Percentiles rank a stretch among this genome's conserved stretches.
Evolutionary conservation across 2,888 invertebrate genomes (phyloP).

Genomic region (Meliscaeva auricollis): DNA sequence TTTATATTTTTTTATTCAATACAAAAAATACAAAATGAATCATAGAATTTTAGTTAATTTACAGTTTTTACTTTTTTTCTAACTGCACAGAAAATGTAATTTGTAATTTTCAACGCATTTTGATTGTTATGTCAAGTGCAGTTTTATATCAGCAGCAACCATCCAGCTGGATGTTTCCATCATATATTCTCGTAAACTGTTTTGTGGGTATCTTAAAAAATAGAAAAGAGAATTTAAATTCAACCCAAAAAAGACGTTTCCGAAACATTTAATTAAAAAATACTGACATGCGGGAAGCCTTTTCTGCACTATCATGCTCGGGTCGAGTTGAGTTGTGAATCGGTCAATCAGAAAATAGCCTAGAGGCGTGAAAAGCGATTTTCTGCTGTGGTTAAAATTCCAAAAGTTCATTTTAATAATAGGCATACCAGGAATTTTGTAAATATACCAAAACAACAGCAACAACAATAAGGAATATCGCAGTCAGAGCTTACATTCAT

Average conservation of each 20-base stretch:
- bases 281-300: conserved; percentile 51
- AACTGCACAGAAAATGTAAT: neutral
- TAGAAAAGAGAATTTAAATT: conserved; percentile 4
- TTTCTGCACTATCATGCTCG: neutral
- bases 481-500: neutral
- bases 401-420: conserved; percentile 27
- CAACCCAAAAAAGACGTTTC: conserved; percentile 18
- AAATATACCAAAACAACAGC: conserved; percentile 21
- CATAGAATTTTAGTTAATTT: neutral
- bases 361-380: conserved; percentile 42
- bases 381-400: conserved; percentile 40
- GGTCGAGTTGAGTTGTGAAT: neutral
- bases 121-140: conserved; percentile 25
- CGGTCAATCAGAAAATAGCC: conserved; percentile 65
- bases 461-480: neutral
- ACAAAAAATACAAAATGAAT: neutral
- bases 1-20: too few species aligned
- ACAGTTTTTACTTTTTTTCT: too few species aligned
- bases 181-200: too few species aligned
- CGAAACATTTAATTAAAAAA: conserved; percentile 65
- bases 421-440: conserved; percentile 21
- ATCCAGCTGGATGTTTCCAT: neutral
- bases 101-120: neutral
- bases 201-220: neutral
- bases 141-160: conserved; percentile 6